Base-by-base conservation (phyloP, 2,797 vertebrate genomes). In the Siniperca obscura region DNA sequence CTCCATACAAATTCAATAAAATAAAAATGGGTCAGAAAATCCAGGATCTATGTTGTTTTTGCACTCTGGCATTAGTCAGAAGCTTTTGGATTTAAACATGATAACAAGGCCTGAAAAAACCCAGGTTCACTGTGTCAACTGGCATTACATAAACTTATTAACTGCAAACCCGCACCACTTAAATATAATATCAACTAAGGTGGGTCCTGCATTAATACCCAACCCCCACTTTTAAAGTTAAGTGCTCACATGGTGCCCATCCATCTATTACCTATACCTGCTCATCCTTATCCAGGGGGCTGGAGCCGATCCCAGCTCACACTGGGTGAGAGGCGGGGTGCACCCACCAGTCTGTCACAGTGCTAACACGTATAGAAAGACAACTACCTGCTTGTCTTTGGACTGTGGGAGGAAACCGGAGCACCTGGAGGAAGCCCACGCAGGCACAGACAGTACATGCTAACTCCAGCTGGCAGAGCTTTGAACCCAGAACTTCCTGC, bases 371-470 rank as follows among this genome's bases (percentile, higher is more conserved):
- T 3, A 30, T 2, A 48, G 11, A 27, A 12, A 17, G 14, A 68
- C 46, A 8, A 40, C 38, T 30, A 67, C 27, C n/a, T 78, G 53
- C 52, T 21, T 8, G 48, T 60, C 27, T 36, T 40, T 48, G 55
- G 64, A 56, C 56, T 40, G 56, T 78, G 57, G 36, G 56, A 61
- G 27, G 52, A 70, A 79, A 71, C 16, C 14, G 4, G 40, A 61
- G 9, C 10, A 44, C 56, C 13, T 22, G 55, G 40, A 62, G 30
- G 60, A 68, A 71, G 57, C 19, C 27, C 9, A 40, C 40, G 8
- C 9, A 70, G 34, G 8, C 40, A 69, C 30, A 46, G 19, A 4
- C 13, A 52, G 34, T 42, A 59, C 36, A 44, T 21, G 64, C n/a
- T 27, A 19, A 53, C 34, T 57, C 30, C 52, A 76, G 61, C 61